A percentile compares a stretch with the other conserved stretches of the same genome.
phyloP scores from a whole-genome alignment of 2,888 invertebrate genomes.

The Marasmarcha lunaedactyla region DNA sequence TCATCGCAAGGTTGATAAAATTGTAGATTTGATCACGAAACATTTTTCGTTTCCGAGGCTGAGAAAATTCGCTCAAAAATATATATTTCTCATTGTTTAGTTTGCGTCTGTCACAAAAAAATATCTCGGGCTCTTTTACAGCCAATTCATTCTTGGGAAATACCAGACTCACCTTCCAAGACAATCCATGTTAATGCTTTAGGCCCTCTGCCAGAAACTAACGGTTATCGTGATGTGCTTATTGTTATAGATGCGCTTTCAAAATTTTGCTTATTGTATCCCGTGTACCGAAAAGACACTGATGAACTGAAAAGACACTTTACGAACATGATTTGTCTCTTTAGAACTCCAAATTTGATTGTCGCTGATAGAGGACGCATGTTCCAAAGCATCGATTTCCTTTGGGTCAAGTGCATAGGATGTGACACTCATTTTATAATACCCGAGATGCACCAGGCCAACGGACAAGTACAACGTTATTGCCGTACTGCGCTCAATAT shows the following conservation, averaged over 20 bases:
- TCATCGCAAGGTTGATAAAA: conserved; percentile 11
- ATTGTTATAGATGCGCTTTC: conserved; percentile 17
- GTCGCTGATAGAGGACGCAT: conserved; percentile 18
- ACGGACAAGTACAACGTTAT: conserved; percentile 15
- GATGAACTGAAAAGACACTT: conserved; percentile 13
- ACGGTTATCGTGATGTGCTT: conserved; percentile 12
- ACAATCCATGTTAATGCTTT: conserved; percentile 11
- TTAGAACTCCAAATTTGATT: conserved; percentile 15
- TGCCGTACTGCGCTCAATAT: conserved; percentile 12
- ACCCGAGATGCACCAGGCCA: conserved; percentile 17
- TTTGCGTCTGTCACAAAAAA: conserved; percentile 12
- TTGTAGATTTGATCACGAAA: conserved; percentile 9
- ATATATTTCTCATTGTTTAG: conserved; percentile 3
- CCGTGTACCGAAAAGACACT: conserved; percentile 16
- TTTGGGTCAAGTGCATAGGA: conserved; percentile 11
- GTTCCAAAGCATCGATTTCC: conserved; percentile 16
- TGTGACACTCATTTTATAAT: conserved; percentile 16
- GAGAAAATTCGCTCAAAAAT: conserved; percentile 3
- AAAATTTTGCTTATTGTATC: conserved; percentile 17
- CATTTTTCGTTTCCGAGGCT: conserved; percentile 15
- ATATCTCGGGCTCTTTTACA: conserved; percentile 13
- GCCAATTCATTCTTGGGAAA: conserved; percentile 17
- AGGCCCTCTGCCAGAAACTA: conserved; percentile 14
- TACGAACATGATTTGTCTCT: conserved; percentile 12
- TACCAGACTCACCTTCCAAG: conserved; percentile 15